Base-by-base conservation (phyloP, 2,888 invertebrate genomes). In the Temnothorax unifasciatus region DNA sequence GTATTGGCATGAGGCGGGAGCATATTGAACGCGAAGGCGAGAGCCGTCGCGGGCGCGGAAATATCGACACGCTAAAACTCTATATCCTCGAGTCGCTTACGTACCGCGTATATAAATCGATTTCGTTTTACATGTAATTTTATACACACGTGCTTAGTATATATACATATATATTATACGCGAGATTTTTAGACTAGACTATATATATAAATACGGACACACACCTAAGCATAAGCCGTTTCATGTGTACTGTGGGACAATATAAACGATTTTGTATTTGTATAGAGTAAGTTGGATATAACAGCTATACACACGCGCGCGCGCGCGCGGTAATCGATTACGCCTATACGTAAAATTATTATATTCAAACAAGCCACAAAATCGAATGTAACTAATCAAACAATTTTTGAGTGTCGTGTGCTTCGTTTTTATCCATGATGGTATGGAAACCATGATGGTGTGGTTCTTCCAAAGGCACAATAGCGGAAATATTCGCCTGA, bases 191-290 rank as follows among this genome's bases (percentile, higher is more conserved):
- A 92, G 92, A 90, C 83, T 92, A 92, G 89, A 87, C 85, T 85
- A 89, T 91, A 86, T 91, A 86, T 92, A 88, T 82, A 83, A 88
- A 83, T 88, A 85, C 88, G 83, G 74, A 87, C 47, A 85, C 47
- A 66, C 87, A 86, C 79, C 79, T 85, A 88, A 82, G 73, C 79
- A 79, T 93, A 93, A 93, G 92, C 89, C 91, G 90, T 93, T 93
- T 92, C 91, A 93, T 92, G 89, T 92, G 91, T 93, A 92, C 89
- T 92, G 92, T 92, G 92, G 91, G 93, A 93, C 93, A 93, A 94
- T 93, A 94, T 94, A 93, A 77, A 92, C 92, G 88, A 93, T 93
- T 94, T 94, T 94, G 93, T 94, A 94, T 93, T 92, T 94, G 93
- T 94, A 94, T 93, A 93, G 92, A 89, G 61, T 91, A 90, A 90